phyloP scores from a whole-genome alignment of 2,797 vertebrate species.

The Benthosema pterotum region DNA sequence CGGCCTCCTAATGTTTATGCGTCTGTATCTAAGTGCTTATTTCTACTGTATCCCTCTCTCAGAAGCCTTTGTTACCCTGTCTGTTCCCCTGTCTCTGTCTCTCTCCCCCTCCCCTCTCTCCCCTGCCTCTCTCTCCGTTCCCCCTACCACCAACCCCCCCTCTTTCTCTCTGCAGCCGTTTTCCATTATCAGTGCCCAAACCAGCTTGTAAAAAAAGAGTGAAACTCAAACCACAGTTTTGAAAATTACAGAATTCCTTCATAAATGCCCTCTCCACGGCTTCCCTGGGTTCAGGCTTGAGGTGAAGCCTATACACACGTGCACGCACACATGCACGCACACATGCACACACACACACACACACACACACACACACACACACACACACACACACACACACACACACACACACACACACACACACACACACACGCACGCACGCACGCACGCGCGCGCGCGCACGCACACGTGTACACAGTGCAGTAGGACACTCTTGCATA shows the following conservation, averaged over 20 bases:
- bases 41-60: not conserved
- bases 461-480: not conserved
- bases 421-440: not conserved
- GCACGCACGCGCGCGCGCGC: not conserved
- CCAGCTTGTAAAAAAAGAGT: conserved; percentile 78
- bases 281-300: conserved; percentile 64
- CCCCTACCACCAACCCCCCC: not conserved
- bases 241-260: conserved; percentile 81
- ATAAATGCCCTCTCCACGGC: conserved; percentile 70
- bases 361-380: conserved; percentile 1
- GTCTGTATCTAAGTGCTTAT: conserved; percentile 1
- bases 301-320: conserved; percentile 55
- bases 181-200: conserved; percentile 82
- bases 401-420: conserved; percentile 7
- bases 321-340: conserved; percentile 16
- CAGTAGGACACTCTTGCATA: no score
- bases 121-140: conserved; percentile 7
- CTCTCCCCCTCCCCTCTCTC: conserved; percentile 3
- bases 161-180: conserved; percentile 67
- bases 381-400: not conserved
- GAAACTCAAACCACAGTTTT: conserved; percentile 81
- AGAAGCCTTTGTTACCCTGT: not conserved
- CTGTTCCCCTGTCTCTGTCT: not conserved
- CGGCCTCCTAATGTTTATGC: not conserved
- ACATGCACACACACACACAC: conserved; percentile 9